Evolutionary conservation across 2,797 vertebrate species (phyloP).

Genomic region (Gymnocypris eckloni): DNA sequence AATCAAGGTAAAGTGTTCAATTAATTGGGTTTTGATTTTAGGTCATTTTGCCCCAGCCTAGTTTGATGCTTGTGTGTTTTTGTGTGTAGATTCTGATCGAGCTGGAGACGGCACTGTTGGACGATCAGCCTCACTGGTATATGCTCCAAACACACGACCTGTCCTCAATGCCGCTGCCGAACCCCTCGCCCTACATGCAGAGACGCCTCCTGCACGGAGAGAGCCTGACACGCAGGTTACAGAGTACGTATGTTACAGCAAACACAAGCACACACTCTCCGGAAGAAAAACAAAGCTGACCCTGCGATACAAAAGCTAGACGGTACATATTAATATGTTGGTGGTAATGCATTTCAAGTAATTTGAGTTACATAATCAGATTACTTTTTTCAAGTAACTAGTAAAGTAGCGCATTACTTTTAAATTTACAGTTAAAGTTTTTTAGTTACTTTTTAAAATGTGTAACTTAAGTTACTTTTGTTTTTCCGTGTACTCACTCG

Average conservation of each 20-base stretch:
- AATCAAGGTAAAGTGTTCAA: too few relatives aligned
- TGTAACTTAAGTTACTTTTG: too few relatives aligned
- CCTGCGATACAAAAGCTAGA: background rate
- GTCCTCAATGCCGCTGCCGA: slow-evolving; percentile 90
- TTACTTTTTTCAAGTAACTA: too few relatives aligned
- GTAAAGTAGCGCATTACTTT: too few relatives aligned
- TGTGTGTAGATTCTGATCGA: slow-evolving; percentile 88
- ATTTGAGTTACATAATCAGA: too few relatives aligned
- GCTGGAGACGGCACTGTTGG: slow-evolving; percentile 90
- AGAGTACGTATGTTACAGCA: slow-evolving; percentile 77
- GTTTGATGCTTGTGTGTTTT: slow-evolving; percentile 8
- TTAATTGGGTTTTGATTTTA: too few relatives aligned
- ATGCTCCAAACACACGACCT: slow-evolving; percentile 92
- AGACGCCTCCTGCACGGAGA: slow-evolving; percentile 85
- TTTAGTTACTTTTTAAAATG: too few relatives aligned
- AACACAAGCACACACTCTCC: slow-evolving; percentile 2
- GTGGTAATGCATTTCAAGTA: too few relatives aligned
- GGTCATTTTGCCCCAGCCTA: too few relatives aligned
- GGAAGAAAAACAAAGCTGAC: background rate
- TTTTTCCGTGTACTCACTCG: too few relatives aligned
- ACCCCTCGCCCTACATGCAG: slow-evolving; percentile 88
- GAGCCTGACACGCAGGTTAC: slow-evolving; percentile 85
- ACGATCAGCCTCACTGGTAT: slow-evolving; percentile 98
- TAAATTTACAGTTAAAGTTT: too few relatives aligned
- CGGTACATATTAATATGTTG: background rate